Conservation (phyloP, 1,140 invertebrate genomes). For the Rhizoglyphus robini region DNA sequence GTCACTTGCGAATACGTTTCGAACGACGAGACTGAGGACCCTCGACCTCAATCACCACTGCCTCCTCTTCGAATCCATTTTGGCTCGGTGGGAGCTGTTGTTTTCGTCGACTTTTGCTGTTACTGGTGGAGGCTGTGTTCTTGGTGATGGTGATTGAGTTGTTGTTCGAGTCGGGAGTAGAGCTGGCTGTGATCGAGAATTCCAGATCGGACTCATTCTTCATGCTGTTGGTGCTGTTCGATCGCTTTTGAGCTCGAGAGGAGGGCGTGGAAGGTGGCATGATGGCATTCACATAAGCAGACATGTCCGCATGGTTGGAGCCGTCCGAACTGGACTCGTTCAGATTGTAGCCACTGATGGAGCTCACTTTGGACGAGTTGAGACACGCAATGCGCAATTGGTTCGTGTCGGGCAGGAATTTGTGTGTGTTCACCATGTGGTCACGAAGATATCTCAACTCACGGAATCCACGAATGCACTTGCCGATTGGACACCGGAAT, state of each 20-base stretch:
- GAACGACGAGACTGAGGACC: background rate
- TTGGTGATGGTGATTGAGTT: background rate
- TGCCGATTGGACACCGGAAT: conserved; percentile 3
- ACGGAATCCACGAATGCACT: conserved; percentile 7
- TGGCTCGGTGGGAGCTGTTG: background rate
- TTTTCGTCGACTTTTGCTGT: background rate
- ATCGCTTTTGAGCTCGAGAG: background rate
- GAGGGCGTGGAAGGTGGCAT: background rate
- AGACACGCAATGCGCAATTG: conserved; percentile 5
- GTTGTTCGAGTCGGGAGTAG: background rate
- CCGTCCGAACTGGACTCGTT: background rate
- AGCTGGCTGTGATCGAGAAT: background rate
- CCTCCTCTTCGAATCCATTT: no score
- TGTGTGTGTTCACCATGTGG: conserved; percentile 10
- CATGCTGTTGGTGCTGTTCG: background rate
- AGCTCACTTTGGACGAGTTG: background rate
- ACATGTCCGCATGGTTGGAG: background rate
- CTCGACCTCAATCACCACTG: background rate
- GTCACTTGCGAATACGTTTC: background rate
- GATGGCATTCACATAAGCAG: background rate
- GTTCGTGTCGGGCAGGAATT: conserved; percentile 9
- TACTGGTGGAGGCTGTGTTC: background rate
- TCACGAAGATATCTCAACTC: conserved; percentile 13
- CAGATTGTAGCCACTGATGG: background rate
- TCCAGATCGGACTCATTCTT: background rate